Base-by-base conservation (phyloP, 2,888 invertebrate species). In the Philonicus albiceps region DNA sequence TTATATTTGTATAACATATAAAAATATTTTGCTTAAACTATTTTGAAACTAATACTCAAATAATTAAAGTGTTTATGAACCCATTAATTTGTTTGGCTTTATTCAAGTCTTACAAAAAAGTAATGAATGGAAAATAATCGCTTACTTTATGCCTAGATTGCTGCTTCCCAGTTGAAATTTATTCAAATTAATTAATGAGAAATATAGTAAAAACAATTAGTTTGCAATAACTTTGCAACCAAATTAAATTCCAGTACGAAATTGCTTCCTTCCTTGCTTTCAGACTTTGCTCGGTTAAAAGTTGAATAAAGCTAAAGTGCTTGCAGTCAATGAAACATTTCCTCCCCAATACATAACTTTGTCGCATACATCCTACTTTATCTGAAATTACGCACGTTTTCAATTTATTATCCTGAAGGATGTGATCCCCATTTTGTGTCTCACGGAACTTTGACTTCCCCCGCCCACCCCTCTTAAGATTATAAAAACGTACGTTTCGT, bases 391-490 rank as follows among this genome's bases (percentile, higher is more conserved):
- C 86, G 74, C 86, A 86, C 83, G 86, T 86, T 83, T 81, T 40
- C 80, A 83, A 83, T 86, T 83, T 86, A 74, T 86, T 86, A 83
- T 83, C 81, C 83, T 86, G 30, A 86, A 83, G 55, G 86, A 86
- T 86, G 86, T 86, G 86, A 80, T 49, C 49, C 43, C 53, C 78
- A 34, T 78, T 19, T 78, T 34, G 78, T 22, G 27, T 78, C 49
- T 53, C 27, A 34, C 37, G 31, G 49, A 80, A 53, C 53, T 49
- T 53, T 78, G 40, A 27, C 53, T 43, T 43, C 80, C 30, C 37
- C 8, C 40, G n/a, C 76, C 40, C 76, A 31, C n/a, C 53, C 27
- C 30, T 3, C 40, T 37, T 37, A n/a, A 22, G 49, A 53, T 80
- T 80, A 53, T 53, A 80, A 53, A 31, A 53, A 80, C 80, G 80